Percentiles rank a stretch among this genome's conserved stretches.
phyloP scores from a whole-genome alignment of 2,888 invertebrate genomes.

The Erebia ligea region DNA sequence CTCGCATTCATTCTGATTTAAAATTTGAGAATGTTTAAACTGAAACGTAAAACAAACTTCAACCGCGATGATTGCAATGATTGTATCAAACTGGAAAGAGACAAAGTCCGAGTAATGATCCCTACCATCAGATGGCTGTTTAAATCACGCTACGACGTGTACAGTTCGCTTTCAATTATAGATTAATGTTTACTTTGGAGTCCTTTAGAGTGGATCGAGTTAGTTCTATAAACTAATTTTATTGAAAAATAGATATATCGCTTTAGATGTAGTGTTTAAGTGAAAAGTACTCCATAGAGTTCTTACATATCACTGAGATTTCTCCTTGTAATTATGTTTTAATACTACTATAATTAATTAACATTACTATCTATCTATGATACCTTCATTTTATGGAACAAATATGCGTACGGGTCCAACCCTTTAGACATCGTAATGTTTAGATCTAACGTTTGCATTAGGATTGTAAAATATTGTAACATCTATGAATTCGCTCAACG shows the following conservation, averaged over 20 bases:
- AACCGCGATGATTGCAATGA: not conserved
- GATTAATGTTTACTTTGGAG: conserved; percentile 34
- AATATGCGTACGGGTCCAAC: conserved; percentile 82
- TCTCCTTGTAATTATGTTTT: conserved; percentile 77
- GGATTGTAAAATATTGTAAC: conserved; percentile 75
- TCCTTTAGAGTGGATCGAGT: conserved; percentile 45
- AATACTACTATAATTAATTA: conserved; percentile 55
- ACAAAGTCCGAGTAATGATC: conserved; percentile 30
- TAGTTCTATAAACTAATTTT: conserved; percentile 67
- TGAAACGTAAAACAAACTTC: no score
- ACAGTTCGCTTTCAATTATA: conserved; percentile 47
- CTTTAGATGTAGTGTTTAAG: conserved; percentile 78
- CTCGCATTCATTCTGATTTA: not conserved
- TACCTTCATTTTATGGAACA: conserved; percentile 68
- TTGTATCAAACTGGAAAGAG: conserved; percentile 10
- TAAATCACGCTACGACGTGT: conserved; percentile 43
- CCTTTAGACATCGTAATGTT: conserved; percentile 77
- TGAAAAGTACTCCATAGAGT: conserved; percentile 78
- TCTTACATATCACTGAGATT: conserved; percentile 82
- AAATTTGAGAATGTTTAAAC: no score
- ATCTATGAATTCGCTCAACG: conserved; percentile 80
- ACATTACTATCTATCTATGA: conserved; percentile 65
- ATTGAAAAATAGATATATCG: conserved; percentile 72
- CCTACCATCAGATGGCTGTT: conserved; percentile 37
- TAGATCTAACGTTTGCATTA: conserved; percentile 79